Evolutionary conservation across 2,797 vertebrate species (phyloP), one percentile per base, ranked within the genome.

Genomic region (Sebastes paucispinis): DNA sequence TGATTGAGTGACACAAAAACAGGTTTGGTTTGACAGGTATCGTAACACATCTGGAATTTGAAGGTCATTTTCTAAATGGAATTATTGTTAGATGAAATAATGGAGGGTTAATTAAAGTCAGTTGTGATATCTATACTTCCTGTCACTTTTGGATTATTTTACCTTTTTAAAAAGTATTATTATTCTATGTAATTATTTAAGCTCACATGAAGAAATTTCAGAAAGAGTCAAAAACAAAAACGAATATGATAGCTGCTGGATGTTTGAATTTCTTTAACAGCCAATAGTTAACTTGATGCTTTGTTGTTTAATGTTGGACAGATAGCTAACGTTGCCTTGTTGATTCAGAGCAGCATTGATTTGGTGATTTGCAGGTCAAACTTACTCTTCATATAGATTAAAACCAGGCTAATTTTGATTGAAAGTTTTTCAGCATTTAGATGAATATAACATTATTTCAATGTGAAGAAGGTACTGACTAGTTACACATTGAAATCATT

Each of bases 81-180:
- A 10, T 20, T 66, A 7, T 32, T 60, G 3, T 43, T 25, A 31
- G 2, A 70, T 69, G 24, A 3, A 32, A 34, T 29, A 27, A 25
- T 18, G 27, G 9, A 20, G 9, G 5, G n/a, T 32, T 36, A 3
- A 16, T 5, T n/a, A 8, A 18, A 24, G 7, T 55, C 8, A 5
- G 16, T 18, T 27, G 14, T 31, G n/a, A 39, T 59, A 54, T 34
- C 4, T 50, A 3, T 22, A 67, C 4, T 57, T 54, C 6, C 5
- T 80, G 3, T 62, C 57, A 29, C n/a, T 69, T 67, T 63, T 70
- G 7, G 6, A 58, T 39, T 16, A 25, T 36, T 74, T 20, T 18
- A 18, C 4, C 3, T 65, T 72, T 63, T 22, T 6, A 55, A 62
- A 1, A 39, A 29, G 7, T 47, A 47, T 67, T 60, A 29, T 22